A percentile compares a stretch with the other conserved stretches of the same genome.
Conservation (phyloP, 2,113 vertebrate species). For the Ginglymostoma cirratum region DNA sequence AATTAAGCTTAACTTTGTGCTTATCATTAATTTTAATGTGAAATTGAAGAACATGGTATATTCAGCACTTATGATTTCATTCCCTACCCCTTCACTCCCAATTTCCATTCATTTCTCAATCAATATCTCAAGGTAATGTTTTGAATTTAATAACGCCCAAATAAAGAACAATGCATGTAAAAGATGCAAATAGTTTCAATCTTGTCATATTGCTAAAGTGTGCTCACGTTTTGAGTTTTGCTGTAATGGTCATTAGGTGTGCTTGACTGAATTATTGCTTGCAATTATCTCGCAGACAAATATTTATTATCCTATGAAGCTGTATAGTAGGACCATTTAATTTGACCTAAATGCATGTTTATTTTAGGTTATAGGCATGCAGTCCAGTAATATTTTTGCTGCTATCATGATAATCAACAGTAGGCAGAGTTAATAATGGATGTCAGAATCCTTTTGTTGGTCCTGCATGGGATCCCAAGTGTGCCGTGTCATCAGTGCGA, state of each 20-base stretch:
- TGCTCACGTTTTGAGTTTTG: background rate
- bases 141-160: background rate
- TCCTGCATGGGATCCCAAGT: no score
- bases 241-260: background rate
- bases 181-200: background rate
- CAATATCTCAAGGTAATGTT: background rate
- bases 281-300: background rate
- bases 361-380: background rate
- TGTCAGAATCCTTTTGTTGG: no score
- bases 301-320: background rate
- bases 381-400: background rate
- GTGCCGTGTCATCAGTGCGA: no score
- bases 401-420: background rate
- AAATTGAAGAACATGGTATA: background rate
- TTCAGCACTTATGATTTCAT: background rate
- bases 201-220: background rate
- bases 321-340: background rate
- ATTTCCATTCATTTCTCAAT: background rate
- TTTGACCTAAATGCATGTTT: background rate
- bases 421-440: background rate
- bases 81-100: background rate
- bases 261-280: background rate
- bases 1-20: background rate
- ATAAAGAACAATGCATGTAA: background rate
- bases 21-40: background rate